Conservation (phyloP, 2,888 invertebrate species). For the Tenthredo livida region DNA sequence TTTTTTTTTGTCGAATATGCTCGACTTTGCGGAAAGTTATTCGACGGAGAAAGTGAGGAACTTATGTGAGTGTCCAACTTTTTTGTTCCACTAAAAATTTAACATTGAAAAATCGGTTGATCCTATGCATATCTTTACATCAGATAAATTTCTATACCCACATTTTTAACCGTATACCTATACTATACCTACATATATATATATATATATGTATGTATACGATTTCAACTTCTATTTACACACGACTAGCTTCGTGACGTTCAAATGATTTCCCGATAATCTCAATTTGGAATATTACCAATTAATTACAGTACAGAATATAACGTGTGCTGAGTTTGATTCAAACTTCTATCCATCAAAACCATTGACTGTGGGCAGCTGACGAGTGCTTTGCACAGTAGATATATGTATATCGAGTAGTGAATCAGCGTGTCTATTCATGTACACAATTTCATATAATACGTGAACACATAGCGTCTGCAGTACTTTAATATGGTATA, state of each 20-base stretch:
- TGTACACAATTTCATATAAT: background rate
- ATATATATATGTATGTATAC: too few relatives aligned
- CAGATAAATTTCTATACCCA: too few relatives aligned
- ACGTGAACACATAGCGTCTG: background rate
- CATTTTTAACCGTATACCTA: too few relatives aligned
- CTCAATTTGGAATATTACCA: slow-evolving; percentile 39
- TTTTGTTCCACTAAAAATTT: background rate
- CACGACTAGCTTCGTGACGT: background rate
- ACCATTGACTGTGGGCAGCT: slow-evolving; percentile 21
- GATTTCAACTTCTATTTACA: background rate
- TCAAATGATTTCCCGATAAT: background rate
- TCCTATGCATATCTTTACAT: too few relatives aligned
- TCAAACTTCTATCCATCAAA: background rate
- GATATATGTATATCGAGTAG: background rate
- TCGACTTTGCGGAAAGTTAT: background rate
- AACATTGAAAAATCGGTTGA: background rate
- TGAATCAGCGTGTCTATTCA: background rate
- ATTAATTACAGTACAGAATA: slow-evolving; percentile 14
- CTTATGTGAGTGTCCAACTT: background rate
- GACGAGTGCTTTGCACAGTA: slow-evolving; percentile 8
- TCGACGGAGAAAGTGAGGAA: background rate
- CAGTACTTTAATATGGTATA: background rate
- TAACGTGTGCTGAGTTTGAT: background rate
- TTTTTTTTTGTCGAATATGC: background rate
- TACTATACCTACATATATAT: too few relatives aligned